Base-by-base conservation (phyloP, 35 echinoderm and acorn worm species). In the Eucidaris tribuloides region DNA sequence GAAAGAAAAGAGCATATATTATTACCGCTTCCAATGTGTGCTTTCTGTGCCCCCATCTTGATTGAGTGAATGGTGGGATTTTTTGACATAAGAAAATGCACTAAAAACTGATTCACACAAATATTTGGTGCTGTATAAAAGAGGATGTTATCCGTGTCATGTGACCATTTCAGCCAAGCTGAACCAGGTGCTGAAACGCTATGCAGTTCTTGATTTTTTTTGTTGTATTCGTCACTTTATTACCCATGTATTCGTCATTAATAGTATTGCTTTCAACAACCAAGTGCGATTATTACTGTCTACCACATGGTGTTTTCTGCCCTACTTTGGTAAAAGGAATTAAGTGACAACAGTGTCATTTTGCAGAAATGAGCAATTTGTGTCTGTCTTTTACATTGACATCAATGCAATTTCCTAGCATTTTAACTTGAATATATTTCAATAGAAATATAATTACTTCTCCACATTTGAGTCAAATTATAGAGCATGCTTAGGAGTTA, bases 1-100 rank as follows among this genome's bases (percentile, higher is more conserved):
- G 68, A 74, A 38, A 74, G 65, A 71, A 74, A 44, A 74, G 41
- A n/a, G 44, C 44, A 74, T 52, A 52, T 74, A 74, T 74, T 74
- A 74, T 74, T 44, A 74, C 68, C 68, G 68, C 68, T 74, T 64
- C 68, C 41, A 74, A 74, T 74, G 68, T 74, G 68, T 74, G 68
- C 68, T 74, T 41, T 74, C 68, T 74, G 25, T 44, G 38, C 44
- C 68, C 24, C 68, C 40, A 74, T 74, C 68, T 74, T 44, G 68
- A 74, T 17, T n/a, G n/a, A 42, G 68, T 41, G 24, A 35, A 74
- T 42, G 25, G 6, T 32, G 60, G 36, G 60, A 20, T 64, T 32
- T 28, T 27, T 27, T 27, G 37, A 64, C 28, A 33, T 34, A 28
- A 64, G 5, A 34, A 64, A 27, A 33, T 64, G 23, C 60, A 64